Evolutionary conservation across 1,140 invertebrate species (phyloP), one percentile per base, ranked within the genome.

Genomic region (Galendromus occidentalis): DNA sequence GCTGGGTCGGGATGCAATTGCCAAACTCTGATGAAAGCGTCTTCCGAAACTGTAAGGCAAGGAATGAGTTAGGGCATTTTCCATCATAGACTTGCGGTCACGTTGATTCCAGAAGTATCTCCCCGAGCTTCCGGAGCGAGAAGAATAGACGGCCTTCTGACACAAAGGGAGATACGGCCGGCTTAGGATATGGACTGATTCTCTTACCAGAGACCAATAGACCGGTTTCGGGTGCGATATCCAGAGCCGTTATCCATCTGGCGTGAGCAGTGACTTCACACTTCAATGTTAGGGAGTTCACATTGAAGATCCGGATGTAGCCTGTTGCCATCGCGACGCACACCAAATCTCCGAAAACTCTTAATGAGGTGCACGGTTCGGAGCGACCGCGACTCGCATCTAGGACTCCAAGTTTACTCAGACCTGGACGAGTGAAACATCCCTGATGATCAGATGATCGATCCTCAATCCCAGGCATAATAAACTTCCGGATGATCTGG

Each of bases 21-120:
- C 77, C 78, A 80, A 1, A 80, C 66, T 65, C 74, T 73, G 4
- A 74, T 72, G 72, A 74, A 77, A 2, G 78, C 74, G 69, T 80
- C 78, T 67, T 79, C 78, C 45, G 75, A 75, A 7, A 74, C 74
- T 59, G 51, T 1, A 59, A 18, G 1, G 14, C 2, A 14, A 59
- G 17, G 17, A 47, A 28, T 17, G 17, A 47, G 28, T 47, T 47
- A 22, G 14, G 42, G n/a, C 42, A 14, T 14, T 47, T 22, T 47
- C 18, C 18, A 6, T 9, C 33, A 39, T 39, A 39, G n/a, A n/a
- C n/a, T n/a, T n/a, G n/a, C n/a, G n/a, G n/a, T n/a, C n/a, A n/a
- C n/a, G n/a, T n/a, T n/a, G n/a, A n/a, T n/a, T n/a, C n/a, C n/a
- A n/a, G n/a, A n/a, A n/a, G n/a, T n/a, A n/a, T n/a, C n/a, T n/a